A percentile compares a stretch with the other conserved stretches of the same genome.
Evolutionary conservation across 2,113 vertebrate species (phyloP).

Genomic region (Lepus europaeus): DNA sequence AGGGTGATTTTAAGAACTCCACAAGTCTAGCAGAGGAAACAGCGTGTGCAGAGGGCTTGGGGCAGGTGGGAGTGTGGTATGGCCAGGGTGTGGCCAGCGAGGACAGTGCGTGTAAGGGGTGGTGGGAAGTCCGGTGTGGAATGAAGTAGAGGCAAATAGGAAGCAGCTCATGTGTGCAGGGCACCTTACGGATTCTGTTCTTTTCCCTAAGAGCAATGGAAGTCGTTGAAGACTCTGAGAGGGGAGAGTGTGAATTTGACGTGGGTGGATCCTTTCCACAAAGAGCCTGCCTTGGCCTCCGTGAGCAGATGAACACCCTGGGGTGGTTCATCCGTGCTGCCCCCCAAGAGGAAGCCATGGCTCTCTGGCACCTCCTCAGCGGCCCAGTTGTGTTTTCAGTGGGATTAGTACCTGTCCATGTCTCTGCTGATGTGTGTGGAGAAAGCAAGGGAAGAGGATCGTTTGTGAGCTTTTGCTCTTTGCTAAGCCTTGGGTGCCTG

Average conservation of each 20-base stretch:
- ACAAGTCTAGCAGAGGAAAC: background rate
- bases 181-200: background rate
- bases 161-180: background rate
- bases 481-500: background rate
- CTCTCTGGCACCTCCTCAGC: background rate
- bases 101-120: background rate
- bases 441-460: background rate
- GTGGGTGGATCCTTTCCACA: rapidly evolving
- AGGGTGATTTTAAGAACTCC: background rate
- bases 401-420: background rate
- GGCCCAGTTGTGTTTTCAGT: background rate
- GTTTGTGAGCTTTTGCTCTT: background rate
- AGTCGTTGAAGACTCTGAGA: background rate
- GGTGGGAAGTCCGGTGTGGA: background rate
- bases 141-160: background rate
- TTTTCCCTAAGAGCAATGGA: background rate
- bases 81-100: background rate
- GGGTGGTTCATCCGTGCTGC: background rate
- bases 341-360: background rate
- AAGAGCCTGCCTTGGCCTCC: background rate
- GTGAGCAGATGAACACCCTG: background rate
- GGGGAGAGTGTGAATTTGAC: background rate
- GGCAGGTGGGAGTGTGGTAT: background rate
- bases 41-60: background rate
- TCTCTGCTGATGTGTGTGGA: background rate